Conservation (phyloP, 2,797 vertebrate species). For the Glossophaga mutica region DNA sequence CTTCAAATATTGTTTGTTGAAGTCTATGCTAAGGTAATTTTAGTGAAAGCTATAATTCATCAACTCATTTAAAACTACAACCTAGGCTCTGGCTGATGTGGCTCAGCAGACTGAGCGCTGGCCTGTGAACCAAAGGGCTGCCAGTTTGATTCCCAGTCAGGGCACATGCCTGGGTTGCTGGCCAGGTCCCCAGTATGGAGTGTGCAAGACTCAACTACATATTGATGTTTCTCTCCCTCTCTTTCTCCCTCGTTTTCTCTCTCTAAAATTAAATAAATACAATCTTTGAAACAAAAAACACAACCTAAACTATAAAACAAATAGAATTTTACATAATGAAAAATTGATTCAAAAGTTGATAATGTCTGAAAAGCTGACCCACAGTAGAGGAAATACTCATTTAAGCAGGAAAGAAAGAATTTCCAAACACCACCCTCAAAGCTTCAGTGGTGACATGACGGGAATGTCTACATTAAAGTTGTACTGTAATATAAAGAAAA, state of each 20-base stretch:
- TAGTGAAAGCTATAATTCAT: background rate
- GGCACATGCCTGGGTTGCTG: too few species aligned
- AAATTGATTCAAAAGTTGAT: background rate
- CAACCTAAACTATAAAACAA: background rate
- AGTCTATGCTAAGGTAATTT: background rate
- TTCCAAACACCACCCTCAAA: background rate
- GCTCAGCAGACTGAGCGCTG: too few species aligned
- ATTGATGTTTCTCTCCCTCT: too few species aligned
- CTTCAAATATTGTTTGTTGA: background rate
- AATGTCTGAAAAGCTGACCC: background rate
- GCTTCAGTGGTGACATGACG: background rate
- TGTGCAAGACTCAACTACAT: too few species aligned
- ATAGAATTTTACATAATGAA: background rate
- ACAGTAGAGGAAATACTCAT: background rate
- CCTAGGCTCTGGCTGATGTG: too few species aligned
- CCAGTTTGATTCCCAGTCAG: too few species aligned
- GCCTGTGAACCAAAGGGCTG: too few species aligned
- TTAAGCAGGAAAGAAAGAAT: background rate
- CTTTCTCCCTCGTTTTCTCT: too few species aligned
- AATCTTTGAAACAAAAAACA: too few species aligned
- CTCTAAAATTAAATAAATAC: too few species aligned
- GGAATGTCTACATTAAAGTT: background rate
- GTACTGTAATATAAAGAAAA: background rate
- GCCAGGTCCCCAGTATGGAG: too few species aligned
- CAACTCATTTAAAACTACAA: background rate